These are phyloP conservation scores for Drosophila picticornis DNA, from an alignment of 2,888 invertebrate species.

Conservation along the genomic window DNA sequence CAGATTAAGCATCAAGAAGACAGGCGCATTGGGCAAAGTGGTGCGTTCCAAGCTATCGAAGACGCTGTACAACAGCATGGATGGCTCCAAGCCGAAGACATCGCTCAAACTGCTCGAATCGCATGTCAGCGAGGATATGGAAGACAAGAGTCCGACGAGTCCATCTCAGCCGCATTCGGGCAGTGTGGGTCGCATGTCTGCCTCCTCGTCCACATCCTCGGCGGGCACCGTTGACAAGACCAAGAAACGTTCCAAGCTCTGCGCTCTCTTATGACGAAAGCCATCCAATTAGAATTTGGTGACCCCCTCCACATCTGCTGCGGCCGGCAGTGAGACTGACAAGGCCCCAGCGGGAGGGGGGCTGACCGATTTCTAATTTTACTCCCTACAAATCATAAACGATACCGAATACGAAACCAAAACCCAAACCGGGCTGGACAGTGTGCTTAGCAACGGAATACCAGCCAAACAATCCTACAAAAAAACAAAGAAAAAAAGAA, in stretches of 20 bases:
- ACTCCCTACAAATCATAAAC: neutral
- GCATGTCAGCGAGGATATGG: constrained; percentile 82
- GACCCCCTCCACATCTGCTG: constrained; percentile 69
- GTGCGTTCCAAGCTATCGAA: constrained; percentile 87
- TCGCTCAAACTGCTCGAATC: constrained; percentile 83
- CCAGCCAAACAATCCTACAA: constrained; percentile 30
- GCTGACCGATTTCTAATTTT: constrained; percentile 82
- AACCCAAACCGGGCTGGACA: constrained; percentile 12
- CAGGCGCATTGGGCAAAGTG: constrained; percentile 86
- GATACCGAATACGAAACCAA: neutral
- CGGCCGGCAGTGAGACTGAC: constrained; percentile 68
- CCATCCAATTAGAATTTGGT: constrained; percentile 84
- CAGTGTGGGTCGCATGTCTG: constrained; percentile 79
- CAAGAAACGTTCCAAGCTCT: constrained; percentile 85
- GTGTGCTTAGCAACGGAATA: constrained; percentile 33
- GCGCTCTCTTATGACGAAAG: constrained; percentile 86
- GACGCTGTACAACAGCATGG: constrained; percentile 86
- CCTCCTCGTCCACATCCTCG: constrained; percentile 82
- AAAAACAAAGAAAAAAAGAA: neutral
- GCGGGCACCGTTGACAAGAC: constrained; percentile 82
- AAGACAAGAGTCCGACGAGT: constrained; percentile 84
- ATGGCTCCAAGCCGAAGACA: constrained; percentile 83
- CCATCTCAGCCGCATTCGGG: constrained; percentile 77
- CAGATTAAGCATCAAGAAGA: constrained; percentile 86
- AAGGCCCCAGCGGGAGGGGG: constrained; percentile 70